Evolutionary conservation across 35 echinoderm and acorn worm genomes (phyloP).

Genomic region (Apostichopus parvimensis): DNA sequence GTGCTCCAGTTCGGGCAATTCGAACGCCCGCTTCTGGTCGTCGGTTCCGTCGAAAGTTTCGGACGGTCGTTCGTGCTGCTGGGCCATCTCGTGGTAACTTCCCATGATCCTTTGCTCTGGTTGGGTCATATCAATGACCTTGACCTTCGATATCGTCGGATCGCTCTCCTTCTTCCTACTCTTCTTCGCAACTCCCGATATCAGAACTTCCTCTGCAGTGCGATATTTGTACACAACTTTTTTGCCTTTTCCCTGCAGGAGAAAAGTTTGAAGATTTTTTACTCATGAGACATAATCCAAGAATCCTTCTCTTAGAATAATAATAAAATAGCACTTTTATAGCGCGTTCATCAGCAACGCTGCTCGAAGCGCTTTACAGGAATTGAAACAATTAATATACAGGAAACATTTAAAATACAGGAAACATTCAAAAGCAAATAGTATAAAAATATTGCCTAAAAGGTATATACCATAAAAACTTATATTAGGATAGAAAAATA

Average conservation of each 20-base stretch:
- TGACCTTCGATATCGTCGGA: slow-evolving; percentile 62
- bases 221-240: slow-evolving; percentile 86
- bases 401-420: too few species aligned
- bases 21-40: slow-evolving; percentile 69
- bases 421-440: too few species aligned
- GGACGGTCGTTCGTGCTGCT: slow-evolving; percentile 68
- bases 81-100: slow-evolving; percentile 74
- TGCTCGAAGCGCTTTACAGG: too few species aligned
- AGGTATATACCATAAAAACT: too few species aligned
- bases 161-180: slow-evolving; percentile 23
- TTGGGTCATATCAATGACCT: slow-evolving; percentile 97
- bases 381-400: too few species aligned
- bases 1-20: slow-evolving; percentile 93
- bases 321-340: too few species aligned
- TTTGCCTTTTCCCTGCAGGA: slow-evolving; percentile 55
- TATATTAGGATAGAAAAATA: too few species aligned
- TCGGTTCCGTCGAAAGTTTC: slow-evolving; percentile 65
- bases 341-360: too few species aligned
- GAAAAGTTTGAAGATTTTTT: not conserved
- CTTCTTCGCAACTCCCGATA: slow-evolving; percentile 60
- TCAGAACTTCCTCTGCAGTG: slow-evolving; percentile 80
- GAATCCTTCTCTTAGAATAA: too few species aligned
- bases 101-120: slow-evolving; percentile 83
- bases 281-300: too few species aligned
- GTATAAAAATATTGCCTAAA: too few species aligned